These are phyloP conservation scores for Graphium colonna DNA, from an alignment of 2,888 invertebrate species.

Conservation along the genomic window DNA sequence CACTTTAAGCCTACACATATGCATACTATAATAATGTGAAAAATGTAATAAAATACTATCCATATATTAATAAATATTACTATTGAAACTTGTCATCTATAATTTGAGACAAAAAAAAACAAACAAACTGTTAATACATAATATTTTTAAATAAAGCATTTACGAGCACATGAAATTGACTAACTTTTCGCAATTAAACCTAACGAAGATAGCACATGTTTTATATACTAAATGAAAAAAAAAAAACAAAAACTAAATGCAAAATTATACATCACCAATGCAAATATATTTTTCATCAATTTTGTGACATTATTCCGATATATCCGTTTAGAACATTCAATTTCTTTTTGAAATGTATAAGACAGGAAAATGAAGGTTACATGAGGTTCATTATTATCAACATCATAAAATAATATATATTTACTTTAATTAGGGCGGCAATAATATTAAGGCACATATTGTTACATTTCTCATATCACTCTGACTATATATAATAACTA, in stretches of 20 bases:
- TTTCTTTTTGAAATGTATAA: too few species aligned
- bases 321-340: too few species aligned
- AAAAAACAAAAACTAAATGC: conserved; percentile 34
- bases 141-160: conserved; percentile 13
- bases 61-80: not conserved
- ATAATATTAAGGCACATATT: conserved; percentile 56
- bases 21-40: not conserved
- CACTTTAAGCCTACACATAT: too few species aligned
- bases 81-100: conserved; percentile 9
- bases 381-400: not conserved
- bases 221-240: conserved; percentile 2
- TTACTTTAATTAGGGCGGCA: conserved; percentile 21
- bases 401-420: conserved; percentile 6
- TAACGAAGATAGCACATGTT: conserved; percentile 20
- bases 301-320: conserved; percentile 29
- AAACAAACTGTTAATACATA: conserved; percentile 9
- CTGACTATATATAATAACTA: conserved; percentile 48
- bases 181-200: conserved; percentile 6
- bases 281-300: conserved; percentile 9
- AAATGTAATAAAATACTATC: not conserved
- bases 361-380: too few species aligned
- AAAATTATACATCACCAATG: conserved; percentile 37
- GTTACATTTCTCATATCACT: conserved; percentile 54
- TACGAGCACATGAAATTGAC: conserved; percentile 10
- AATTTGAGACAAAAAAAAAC: conserved; percentile 6